These are phyloP conservation scores for Ornithoptera alexandrae DNA, from an alignment of 2,888 invertebrate species.

Conservation along the genomic window DNA sequence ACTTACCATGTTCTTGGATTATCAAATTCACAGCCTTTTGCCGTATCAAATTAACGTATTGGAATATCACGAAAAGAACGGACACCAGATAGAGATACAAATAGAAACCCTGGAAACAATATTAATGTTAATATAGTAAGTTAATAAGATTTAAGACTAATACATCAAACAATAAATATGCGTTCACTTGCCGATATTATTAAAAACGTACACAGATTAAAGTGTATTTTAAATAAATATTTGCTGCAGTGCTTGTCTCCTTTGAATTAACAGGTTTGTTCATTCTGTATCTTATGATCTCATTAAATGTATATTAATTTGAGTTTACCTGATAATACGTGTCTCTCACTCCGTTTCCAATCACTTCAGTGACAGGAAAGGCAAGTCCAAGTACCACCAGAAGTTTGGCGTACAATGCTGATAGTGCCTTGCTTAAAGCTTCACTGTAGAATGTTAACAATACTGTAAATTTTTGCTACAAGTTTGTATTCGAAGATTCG, in stretches of 20 bases:
- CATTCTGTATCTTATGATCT: background rate
- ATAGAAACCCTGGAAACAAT: conserved; percentile 86
- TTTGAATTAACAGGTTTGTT: too few relatives aligned
- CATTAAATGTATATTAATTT: conserved; percentile 18
- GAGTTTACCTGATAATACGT: conserved; percentile 84
- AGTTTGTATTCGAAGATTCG: background rate
- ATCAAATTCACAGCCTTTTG: conserved; percentile 82
- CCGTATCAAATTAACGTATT: conserved; percentile 83
- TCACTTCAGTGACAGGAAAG: conserved; percentile 92
- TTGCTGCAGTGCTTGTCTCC: too few relatives aligned
- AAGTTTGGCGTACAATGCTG: conserved; percentile 91
- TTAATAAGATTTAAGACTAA: background rate
- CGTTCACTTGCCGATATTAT: too few relatives aligned
- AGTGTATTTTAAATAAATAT: too few relatives aligned
- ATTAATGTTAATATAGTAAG: background rate
- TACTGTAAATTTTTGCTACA: background rate
- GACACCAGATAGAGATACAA: conserved; percentile 89
- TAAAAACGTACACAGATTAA: too few relatives aligned
- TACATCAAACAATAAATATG: background rate
- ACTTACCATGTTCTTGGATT: conserved; percentile 75
- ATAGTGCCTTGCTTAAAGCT: conserved; percentile 85
- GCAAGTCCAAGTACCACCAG: conserved; percentile 91
- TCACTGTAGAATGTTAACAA: conserved; percentile 73
- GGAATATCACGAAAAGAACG: conserved; percentile 86
- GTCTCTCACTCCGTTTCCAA: conserved; percentile 86